Evolutionary conservation across 2,888 invertebrate genomes (phyloP), one percentile per base, ranked within the genome.

Genomic region (Parnassius orleans): DNA sequence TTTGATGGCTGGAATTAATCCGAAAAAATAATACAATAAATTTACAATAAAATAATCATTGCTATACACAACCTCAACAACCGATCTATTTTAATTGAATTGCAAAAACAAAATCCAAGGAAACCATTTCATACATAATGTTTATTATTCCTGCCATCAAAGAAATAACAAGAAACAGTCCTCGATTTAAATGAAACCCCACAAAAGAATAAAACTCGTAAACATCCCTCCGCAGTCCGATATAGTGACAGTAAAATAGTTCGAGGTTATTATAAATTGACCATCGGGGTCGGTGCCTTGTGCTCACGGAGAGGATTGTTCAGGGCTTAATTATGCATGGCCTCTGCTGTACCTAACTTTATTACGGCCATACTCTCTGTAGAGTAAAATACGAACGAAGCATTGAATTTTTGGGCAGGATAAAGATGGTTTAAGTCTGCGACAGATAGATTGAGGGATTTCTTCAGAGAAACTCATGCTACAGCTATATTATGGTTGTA

Each of bases 271-370:
- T 54, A 54, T 19, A 44, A 19, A 54, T 54, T 54, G 54, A 54
- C 43, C 44, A 44, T 9, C 53, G 15, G 42, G 15, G 15, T 15
- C 9, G 14, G 41, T 41, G 19, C 19, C 19, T 19, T 19, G 19
- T 19, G 2, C 44, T 9, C 19, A 12, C 43, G n/a, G 10, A 14
- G 54, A 43, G 44, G 15, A 33, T 41, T 15, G 14, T 19, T 10
- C 15, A 43, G 0, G 15, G 51, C 44, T 54, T 19, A 44, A 54
- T 54, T 54, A 54, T 54, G 54, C 54, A 54, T 15, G 44, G 15
- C 54, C 54, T 42, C 54, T 15, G 12, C 44, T 14, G 2, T 48
- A 10, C 43, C n/a, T 54, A 44, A 44, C 54, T 15, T 14, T 54
- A 42, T 43, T 15, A 54, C 54, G 41, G 12, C 3, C 7, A 12